These are phyloP conservation scores for Cinclus cinclus DNA, from an alignment of 2,113 vertebrate genomes.

Conservation along the genomic window DNA sequence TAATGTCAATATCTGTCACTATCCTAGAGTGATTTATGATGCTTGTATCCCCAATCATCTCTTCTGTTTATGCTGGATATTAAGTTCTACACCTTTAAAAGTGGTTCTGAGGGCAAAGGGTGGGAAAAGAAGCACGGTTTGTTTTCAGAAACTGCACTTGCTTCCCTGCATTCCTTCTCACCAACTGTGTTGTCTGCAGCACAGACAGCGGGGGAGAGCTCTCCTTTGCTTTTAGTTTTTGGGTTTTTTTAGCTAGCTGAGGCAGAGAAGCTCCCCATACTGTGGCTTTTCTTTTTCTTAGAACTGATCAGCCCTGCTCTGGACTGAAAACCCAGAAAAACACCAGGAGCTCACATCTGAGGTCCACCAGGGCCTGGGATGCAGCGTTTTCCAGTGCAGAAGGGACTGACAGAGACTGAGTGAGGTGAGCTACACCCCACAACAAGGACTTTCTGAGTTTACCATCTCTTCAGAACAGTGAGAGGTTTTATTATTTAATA, in stretches of 20 bases:
- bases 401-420: neutral
- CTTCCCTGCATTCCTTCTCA: neutral
- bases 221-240: neutral
- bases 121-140: neutral
- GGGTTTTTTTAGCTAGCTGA: neutral
- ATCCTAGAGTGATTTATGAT: too few relatives aligned
- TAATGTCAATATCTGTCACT: neutral
- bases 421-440: accelerated
- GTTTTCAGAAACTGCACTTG: neutral
- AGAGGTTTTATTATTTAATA: neutral
- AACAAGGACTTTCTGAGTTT: neutral
- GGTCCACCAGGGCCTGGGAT: accelerated
- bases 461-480: neutral
- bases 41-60: neutral
- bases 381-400: accelerated
- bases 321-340: neutral
- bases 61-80: neutral
- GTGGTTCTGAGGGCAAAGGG: neutral
- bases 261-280: too few relatives aligned
- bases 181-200: neutral
- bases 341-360: neutral
- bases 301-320: neutral
- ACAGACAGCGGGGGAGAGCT: neutral
- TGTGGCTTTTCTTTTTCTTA: neutral
- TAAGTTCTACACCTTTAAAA: too few relatives aligned